A percentile compares a stretch with the other conserved stretches of the same genome.
phyloP scores from a whole-genome alignment of 2,797 vertebrate species.

The Paedocypris micromegethes region DNA sequence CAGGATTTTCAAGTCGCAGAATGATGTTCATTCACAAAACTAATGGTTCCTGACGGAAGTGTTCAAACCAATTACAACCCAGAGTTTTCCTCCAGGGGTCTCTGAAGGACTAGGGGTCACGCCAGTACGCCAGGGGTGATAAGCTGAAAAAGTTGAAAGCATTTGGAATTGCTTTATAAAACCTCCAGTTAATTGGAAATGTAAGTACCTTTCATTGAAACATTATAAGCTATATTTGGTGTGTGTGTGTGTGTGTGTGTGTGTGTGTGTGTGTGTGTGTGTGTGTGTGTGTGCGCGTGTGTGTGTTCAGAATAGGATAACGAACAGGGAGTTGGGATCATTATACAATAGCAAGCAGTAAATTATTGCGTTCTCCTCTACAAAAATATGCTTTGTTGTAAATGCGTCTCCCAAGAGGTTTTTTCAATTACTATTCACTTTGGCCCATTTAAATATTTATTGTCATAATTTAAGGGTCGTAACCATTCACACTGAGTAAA shows the following conservation, averaged over 20 bases:
- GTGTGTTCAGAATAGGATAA: no score
- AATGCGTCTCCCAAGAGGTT: no score
- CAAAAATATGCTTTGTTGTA: no score
- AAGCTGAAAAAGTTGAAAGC: background rate
- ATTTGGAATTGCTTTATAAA: background rate
- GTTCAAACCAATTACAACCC: slow-evolving; percentile 28
- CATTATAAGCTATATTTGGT: no score
- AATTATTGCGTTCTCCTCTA: no score
- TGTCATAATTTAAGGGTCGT: background rate
- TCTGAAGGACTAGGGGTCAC: slow-evolving; percentile 10
- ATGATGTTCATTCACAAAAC: slow-evolving; percentile 63
- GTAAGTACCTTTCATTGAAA: no score
- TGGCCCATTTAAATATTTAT: background rate
- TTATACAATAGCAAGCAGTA: no score
- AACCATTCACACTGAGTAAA: background rate
- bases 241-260: no score
- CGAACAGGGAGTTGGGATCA: no score
- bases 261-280: no score
- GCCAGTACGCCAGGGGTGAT: background rate
- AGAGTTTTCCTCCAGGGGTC: slow-evolving; percentile 9
- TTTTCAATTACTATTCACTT: background rate
- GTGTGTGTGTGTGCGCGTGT: no score
- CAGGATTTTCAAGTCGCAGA: slow-evolving; percentile 28
- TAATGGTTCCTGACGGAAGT: slow-evolving; percentile 56
- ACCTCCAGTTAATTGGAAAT: no score